phyloP scores from a whole-genome alignment of 2,888 invertebrate genomes.

The Prenolepis imparis region DNA sequence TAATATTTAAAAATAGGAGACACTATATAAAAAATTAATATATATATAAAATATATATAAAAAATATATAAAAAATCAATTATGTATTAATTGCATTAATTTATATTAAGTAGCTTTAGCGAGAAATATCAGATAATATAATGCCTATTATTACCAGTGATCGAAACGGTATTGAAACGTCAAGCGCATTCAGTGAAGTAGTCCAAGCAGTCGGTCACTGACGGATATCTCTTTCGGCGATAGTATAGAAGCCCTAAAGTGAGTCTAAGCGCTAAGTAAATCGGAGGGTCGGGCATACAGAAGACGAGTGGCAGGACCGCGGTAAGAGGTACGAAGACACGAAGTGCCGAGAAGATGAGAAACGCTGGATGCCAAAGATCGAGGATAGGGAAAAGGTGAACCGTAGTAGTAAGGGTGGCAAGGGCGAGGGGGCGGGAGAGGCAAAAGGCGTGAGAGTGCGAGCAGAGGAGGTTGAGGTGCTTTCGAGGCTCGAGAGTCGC shows the following conservation, averaged over 20 bases:
- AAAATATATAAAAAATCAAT: neutral
- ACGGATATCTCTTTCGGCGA: constrained; percentile 38
- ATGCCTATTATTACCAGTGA: neutral
- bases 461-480: constrained; percentile 74
- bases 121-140: neutral
- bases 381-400: constrained; percentile 70
- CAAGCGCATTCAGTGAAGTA: constrained; percentile 5
- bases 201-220: constrained; percentile 28
- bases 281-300: constrained; percentile 58
- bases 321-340: constrained; percentile 63
- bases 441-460: constrained; percentile 87
- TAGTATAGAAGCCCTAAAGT: constrained; percentile 69
- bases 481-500: constrained; percentile 82
- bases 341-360: constrained; percentile 62
- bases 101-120: neutral
- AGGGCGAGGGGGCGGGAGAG: constrained; percentile 42
- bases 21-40: neutral
- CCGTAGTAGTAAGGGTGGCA: constrained; percentile 49
- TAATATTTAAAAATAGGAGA: neutral
- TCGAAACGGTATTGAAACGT: neutral
- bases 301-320: constrained; percentile 86
- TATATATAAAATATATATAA: neutral
- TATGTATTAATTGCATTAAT: neutral
- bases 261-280: constrained; percentile 78
- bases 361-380: constrained; percentile 63